Evolutionary conservation across 1,140 invertebrate species (phyloP), one percentile per base, ranked within the genome.

Genomic region (Yoshiicerus persimilis): DNA sequence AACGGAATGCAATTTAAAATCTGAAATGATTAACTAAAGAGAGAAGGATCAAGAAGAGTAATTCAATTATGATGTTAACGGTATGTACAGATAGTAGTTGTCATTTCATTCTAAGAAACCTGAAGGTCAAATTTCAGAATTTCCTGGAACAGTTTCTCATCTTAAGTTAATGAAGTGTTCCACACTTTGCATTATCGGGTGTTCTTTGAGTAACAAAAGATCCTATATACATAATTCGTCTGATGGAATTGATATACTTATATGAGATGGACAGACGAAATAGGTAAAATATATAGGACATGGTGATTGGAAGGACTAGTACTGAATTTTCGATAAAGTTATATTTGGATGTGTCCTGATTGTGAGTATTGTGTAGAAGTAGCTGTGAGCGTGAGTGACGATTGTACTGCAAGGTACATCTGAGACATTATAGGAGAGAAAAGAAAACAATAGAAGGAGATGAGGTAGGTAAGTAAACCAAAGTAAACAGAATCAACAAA

Each of bases 401-500:
- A 56, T 56, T 4, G 47, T 56, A 56, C 20, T n/a, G 3, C n/a
- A 56, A 56, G 47, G 47, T 56, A 56, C 47, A 56, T 56, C 20
- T 0, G 32, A 10, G 34, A 80, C 13, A n/a, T 38, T 80, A 80
- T 20, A 80, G 20, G 32, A 23, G 30, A 80, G 75, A 80, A 38
- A 80, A 80, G 75, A n/a, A 84, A 64, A 80, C 86, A 80, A 30
- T 83, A 39, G 32, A 47, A 47, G 62, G 41, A 87, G 30, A 87
- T 77, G 39, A 84, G 56, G 30, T 38, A 64, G 83, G 83, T 84
- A 84, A 80, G 75, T 80, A 80, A 80, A 80, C 75, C 30, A 38
- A 80, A 80, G 32, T 80, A 80, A 80, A 80, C 34, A 80, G 75
- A 80, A 36, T 80, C 75, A 80, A 80, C 75, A 80, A 80, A 70